Percentiles rank a stretch among this genome's conserved stretches.
Evolutionary conservation across 2,888 invertebrate genomes (phyloP).

Genomic region (Alentia gelatinosa): DNA sequence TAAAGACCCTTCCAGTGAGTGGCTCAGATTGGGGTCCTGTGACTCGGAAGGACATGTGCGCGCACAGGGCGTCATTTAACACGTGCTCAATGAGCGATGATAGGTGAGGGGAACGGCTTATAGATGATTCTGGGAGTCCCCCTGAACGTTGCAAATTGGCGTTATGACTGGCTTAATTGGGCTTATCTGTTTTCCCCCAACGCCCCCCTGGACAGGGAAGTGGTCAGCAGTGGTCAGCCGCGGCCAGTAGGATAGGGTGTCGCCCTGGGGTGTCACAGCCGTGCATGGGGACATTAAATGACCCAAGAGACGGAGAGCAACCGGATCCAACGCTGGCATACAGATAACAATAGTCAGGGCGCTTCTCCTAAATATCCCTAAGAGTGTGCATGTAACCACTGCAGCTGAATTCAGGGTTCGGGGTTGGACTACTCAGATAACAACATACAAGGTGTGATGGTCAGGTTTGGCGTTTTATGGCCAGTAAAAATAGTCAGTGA

Average conservation of each 20-base stretch:
- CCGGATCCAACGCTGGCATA: neutral
- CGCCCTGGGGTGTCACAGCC: neutral
- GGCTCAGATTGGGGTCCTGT: neutral
- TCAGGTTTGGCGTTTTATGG: neutral
- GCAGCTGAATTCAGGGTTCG: neutral
- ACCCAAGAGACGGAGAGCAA: neutral
- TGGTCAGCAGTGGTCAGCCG: neutral
- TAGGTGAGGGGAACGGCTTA: neutral
- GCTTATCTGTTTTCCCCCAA: constrained; percentile 14
- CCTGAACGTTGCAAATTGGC: neutral
- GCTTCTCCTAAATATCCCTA: neutral
- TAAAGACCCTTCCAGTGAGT: neutral
- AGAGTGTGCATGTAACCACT: neutral
- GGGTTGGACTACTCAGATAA: neutral
- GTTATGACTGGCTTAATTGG: constrained; percentile 12
- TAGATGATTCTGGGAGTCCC: neutral
- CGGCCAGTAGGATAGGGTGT: neutral
- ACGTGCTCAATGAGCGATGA: constrained; percentile 31
- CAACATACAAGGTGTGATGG: too few relatives aligned
- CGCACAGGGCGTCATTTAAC: neutral
- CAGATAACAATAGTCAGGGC: too few relatives aligned
- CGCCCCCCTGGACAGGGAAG: neutral
- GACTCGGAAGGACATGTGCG: neutral
- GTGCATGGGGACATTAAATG: neutral
- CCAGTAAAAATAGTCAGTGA: neutral